Evolutionary conservation across 2,113 vertebrate species (phyloP).

Genomic region (pig (Sus scrofa)): DNA sequence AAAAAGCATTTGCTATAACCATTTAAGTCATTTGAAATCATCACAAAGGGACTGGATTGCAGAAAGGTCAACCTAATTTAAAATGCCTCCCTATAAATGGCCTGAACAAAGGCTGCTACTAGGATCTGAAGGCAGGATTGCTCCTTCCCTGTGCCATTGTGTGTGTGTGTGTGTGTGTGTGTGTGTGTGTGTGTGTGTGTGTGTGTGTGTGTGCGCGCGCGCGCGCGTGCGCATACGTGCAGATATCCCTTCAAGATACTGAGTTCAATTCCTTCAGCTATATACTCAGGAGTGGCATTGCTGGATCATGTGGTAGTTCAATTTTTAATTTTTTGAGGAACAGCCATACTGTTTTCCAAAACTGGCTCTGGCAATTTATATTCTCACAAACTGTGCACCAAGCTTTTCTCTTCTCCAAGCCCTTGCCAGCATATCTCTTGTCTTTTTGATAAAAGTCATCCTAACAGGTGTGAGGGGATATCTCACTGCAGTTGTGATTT

Average conservation of each 20-base stretch:
- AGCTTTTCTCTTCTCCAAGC: neutral
- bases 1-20: neutral
- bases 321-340: neutral
- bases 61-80: neutral
- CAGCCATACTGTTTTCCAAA: neutral
- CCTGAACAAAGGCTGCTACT: neutral
- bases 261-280: neutral
- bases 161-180: neutral
- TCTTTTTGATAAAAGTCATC: neutral
- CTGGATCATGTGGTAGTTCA: neutral
- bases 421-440: neutral
- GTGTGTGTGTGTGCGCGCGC: neutral
- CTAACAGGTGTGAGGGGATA: neutral
- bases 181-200: neutral
- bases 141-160: neutral
- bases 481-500: neutral
- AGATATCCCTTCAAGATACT: neutral
- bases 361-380: neutral
- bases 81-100: neutral
- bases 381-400: neutral
- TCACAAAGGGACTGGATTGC: neutral
- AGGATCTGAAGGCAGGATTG: neutral
- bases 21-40: neutral
- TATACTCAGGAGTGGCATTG: neutral
- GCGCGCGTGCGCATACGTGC: too few species aligned